Conservation (phyloP, 2,888 invertebrate genomes). For the Yponomeuta evonymella region DNA sequence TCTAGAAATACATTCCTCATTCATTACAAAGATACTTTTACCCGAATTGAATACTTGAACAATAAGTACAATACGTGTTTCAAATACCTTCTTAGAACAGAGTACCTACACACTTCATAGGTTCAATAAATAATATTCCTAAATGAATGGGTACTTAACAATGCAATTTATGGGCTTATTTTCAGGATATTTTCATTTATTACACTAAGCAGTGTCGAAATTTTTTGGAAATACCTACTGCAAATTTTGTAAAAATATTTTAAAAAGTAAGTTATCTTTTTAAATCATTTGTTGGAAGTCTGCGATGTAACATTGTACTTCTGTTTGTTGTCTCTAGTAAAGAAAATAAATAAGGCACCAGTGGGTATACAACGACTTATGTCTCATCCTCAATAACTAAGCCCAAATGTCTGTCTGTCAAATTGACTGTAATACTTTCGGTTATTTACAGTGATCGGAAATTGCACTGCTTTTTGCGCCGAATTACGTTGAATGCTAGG, state of each 20-base stretch:
- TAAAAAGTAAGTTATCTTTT: too few relatives aligned
- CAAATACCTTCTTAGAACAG: neutral
- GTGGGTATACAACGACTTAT: neutral
- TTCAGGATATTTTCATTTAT: neutral
- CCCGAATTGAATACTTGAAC: neutral
- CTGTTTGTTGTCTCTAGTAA: too few relatives aligned
- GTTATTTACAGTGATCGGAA: too few relatives aligned
- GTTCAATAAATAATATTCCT: conserved; percentile 9
- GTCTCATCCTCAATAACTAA: conserved; percentile 23
- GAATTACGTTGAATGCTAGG: too few relatives aligned
- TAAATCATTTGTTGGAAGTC: too few relatives aligned
- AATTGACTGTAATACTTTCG: too few relatives aligned
- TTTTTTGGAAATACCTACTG: too few relatives aligned
- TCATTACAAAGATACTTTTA: neutral
- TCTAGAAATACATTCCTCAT: neutral
- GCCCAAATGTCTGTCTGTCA: conserved; percentile 41
- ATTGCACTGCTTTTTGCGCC: too few relatives aligned
- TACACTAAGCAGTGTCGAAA: too few relatives aligned
- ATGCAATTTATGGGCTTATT: neutral
- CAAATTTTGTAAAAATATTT: too few relatives aligned
- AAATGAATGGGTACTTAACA: neutral
- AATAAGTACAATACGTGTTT: neutral
- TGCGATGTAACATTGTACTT: too few relatives aligned
- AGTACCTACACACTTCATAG: neutral
- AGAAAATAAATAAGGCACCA: too few relatives aligned